Percentiles rank a stretch among this genome's conserved stretches.
Conservation (phyloP, 2,113 vertebrate genomes). For the Oophaga pumilio region DNA sequence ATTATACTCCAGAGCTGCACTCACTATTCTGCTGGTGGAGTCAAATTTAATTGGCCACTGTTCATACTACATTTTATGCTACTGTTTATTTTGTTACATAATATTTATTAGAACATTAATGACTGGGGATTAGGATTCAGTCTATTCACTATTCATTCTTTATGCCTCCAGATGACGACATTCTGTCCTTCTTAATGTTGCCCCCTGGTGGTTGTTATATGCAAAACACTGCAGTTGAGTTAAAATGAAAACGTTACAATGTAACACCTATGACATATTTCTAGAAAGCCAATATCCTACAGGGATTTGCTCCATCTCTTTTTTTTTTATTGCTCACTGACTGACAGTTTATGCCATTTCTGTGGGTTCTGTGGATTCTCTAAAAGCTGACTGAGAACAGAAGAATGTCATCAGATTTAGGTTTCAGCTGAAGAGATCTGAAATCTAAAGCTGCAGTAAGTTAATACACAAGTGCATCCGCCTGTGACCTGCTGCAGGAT, state of each 20-base stretch:
- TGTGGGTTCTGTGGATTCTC: background rate
- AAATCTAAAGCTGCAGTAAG: background rate
- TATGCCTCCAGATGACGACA: too few species aligned
- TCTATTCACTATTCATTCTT: too few species aligned
- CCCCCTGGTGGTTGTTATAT: background rate
- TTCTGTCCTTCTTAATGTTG: too few species aligned
- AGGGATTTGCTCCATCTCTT: background rate
- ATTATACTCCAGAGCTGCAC: too few species aligned
- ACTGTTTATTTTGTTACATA: too few species aligned
- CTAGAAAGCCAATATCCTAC: background rate
- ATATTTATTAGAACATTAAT: too few species aligned
- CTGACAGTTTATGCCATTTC: background rate
- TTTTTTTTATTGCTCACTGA: background rate
- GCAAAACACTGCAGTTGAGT: background rate
- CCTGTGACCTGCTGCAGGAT: constrained; percentile 34
- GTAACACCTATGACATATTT: background rate
- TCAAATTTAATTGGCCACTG: too few species aligned
- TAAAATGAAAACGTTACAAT: background rate
- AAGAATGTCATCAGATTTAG: background rate
- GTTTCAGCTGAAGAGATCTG: background rate
- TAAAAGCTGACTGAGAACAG: background rate
- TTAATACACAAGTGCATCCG: background rate
- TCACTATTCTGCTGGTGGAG: too few species aligned
- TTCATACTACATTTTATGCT: too few species aligned
- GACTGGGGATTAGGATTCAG: too few species aligned